These are phyloP conservation scores for Nymphalis polychloros DNA, from an alignment of 2,888 invertebrate genomes.

Conservation along the genomic window DNA sequence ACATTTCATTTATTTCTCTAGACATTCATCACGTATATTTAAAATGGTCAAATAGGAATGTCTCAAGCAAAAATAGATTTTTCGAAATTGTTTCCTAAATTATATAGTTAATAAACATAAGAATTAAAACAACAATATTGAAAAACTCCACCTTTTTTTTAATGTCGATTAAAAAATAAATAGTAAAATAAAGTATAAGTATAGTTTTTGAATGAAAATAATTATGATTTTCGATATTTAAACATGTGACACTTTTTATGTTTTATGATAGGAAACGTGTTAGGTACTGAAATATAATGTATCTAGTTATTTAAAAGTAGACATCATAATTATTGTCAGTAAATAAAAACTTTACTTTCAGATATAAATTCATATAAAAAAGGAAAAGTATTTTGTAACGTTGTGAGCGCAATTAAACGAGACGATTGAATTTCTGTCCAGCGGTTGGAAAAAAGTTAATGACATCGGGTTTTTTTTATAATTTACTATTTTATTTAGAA, in stretches of 20 bases:
- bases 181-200: no score
- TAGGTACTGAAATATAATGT: background rate
- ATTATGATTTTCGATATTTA: no score
- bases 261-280: background rate
- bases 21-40: background rate
- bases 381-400: conserved; percentile 2
- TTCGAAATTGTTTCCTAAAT: no score
- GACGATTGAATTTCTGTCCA: conserved; percentile 23
- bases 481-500: conserved; percentile 29
- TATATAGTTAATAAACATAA: no score
- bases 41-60: background rate
- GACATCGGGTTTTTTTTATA: conserved; percentile 30
- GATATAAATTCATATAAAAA: background rate
- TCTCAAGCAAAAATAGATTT: background rate
- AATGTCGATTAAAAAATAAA: no score
- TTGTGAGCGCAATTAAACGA: conserved; percentile 25
- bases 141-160: no score
- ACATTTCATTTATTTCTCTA: background rate
- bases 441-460: conserved; percentile 28
- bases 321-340: background rate
- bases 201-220: no score
- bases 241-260: no score
- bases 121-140: no score
- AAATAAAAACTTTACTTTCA: background rate
- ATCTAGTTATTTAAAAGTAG: no score